Percentiles rank a stretch among this genome's conserved stretches.
phyloP scores from a whole-genome alignment of 30 jellyfish, hydroid and myxozoan genomes.

The Kudoa iwatai region DNA sequence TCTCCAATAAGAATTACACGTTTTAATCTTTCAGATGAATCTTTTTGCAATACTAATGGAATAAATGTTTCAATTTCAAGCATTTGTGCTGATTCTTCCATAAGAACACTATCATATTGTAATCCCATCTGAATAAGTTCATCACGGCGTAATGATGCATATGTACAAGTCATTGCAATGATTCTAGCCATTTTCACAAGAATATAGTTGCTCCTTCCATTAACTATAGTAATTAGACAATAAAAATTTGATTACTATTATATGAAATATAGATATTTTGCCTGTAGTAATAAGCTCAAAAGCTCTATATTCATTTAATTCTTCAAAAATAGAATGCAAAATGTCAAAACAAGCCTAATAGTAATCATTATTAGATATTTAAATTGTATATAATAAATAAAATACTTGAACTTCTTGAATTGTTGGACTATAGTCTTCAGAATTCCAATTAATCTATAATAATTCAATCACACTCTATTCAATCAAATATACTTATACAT shows the following conservation, averaged over 20 bases:
- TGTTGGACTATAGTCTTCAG: no score
- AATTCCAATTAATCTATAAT: no score
- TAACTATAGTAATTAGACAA: no score
- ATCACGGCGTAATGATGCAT: conserved; percentile 76
- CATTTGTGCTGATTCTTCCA: conserved; percentile 96
- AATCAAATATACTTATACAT: no score
- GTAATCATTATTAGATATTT: no score
- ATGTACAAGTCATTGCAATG: conserved; percentile 95
- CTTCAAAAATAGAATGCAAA: conserved; percentile 18
- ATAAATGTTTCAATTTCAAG: conserved; percentile 75
- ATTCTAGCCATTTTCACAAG: conserved; percentile 61
- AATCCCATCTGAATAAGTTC: conserved; percentile 41
- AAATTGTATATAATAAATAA: no score
- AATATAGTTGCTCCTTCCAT: conserved; percentile 64
- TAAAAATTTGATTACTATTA: no score
- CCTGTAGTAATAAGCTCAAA: conserved; percentile 76
- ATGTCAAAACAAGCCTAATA: neutral
- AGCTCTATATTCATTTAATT: conserved; percentile 66
- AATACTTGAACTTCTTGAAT: no score
- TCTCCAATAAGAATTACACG: conserved; percentile 61
- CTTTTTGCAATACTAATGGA: conserved; percentile 87
- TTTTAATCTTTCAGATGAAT: conserved; percentile 45
- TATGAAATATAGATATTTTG: conserved; percentile 1
- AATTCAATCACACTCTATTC: no score
- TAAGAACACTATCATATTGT: conserved; percentile 71